Evolutionary conservation across 1,140 invertebrate species (phyloP), one percentile per base, ranked within the genome.

Genomic region (Drosophila lacertosa): DNA sequence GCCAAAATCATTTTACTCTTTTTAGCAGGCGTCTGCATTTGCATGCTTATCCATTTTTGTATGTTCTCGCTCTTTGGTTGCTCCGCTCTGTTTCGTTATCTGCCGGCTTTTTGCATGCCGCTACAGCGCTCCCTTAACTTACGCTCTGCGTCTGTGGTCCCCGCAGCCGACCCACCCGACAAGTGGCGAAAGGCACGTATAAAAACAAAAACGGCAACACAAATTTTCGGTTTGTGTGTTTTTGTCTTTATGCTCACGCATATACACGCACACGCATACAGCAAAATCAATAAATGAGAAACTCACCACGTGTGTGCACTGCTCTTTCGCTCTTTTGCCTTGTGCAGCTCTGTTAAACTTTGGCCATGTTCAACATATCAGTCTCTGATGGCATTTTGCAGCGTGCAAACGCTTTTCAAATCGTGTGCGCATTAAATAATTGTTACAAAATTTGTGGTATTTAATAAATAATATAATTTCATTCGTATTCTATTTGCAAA

Each of bases 331-430:
- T 35, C 13, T 22, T 10, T 37, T 20, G 16, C 50, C 3, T 35
- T 32, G 1, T 33, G 16, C 39, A 32, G 35, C 6, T 51, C 26
- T 59, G 71, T 57, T 74, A 67, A 70, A 29, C 29, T 55, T 53
- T n/a, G 4, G 16, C 32, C 45, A 18, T 32, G 50, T 48, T 59
- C n/a, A 57, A 18, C 40, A 42, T 16, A 55, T 69, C 40, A 86
- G 82, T 86, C 83, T 86, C 70, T 88, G 74, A 88, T 75, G 82
- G 83, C 74, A 86, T 82, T 88, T 77, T 45, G 40, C 20, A 77
- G 54, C 60, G 82, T 59, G 55, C 39, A 48, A 70, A 77, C 77
- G 75, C 40, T 44, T 40, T 50, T 60, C 20, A 11, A 24, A 70
- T 35, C 42, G 58, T 16, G n/a, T 26, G 26, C 32, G 33, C 68